Base-by-base conservation (phyloP, 2,888 invertebrate species). In the Galerucella pusilla region DNA sequence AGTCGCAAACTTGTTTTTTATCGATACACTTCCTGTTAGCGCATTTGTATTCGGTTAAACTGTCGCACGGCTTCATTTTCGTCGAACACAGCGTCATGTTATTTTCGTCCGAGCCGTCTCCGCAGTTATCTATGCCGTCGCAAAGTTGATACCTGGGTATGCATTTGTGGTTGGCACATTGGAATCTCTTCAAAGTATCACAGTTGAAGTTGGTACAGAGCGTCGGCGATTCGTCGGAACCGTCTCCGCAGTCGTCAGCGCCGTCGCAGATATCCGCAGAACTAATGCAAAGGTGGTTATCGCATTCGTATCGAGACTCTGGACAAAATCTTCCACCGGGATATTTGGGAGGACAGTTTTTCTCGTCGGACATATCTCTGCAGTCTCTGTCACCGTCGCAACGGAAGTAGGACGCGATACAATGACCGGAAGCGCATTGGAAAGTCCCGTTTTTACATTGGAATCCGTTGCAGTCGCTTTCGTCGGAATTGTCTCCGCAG, bases 81-180 rank as follows among this genome's bases (percentile, higher is more conserved):
- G 91, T 90, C 1, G 94, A 92, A 85, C 97, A 97, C 72, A 96
- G 88, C 0, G 96, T 96, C 92, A 97, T 94, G 87, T 97, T 97
- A 87, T 97, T 97, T 88, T 98, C 98, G 87, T 98, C 98, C 0
- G 95, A 95, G 10, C 96, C 97, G 87, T 98, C 97, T 54, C 96
- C 96, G 87, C 98, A 98, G 87, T 98, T 96, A 87, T 97, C 96
- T 20, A 94, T 91, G 46, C 95, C 94, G 87, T 98, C 97, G 87
- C 98, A 98, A 10, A 96, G 91, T 84, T 96, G 95, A 84, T 95
- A 96, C 87, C 92, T 90, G 0, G 96, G 93, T 74, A 96, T 95
- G 83, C 96, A 96, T 80, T 95, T 93, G 80, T 95, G 94, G 86
- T 97, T 97, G 76, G 92, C 91, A 86, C 99, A 99, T 84, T 96